These are phyloP conservation scores for Aleadryas rufinucha DNA, from an alignment of 2,113 vertebrate genomes.

Conservation along the genomic window DNA sequence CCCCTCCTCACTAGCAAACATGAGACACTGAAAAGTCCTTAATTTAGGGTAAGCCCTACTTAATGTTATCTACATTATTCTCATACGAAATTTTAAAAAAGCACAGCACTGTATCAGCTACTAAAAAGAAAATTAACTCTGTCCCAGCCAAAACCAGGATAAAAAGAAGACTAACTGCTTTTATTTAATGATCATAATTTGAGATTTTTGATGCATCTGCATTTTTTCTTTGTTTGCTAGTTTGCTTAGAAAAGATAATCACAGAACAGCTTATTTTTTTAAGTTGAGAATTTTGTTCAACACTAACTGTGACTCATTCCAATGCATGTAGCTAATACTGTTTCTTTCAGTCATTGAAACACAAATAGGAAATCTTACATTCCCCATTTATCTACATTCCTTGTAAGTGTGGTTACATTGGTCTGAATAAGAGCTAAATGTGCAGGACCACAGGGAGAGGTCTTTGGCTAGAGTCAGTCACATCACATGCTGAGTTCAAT, in stretches of 20 bases:
- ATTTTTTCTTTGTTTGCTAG: background rate
- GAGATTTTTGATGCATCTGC: background rate
- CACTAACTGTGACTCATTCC: background rate
- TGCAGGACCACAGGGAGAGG: background rate
- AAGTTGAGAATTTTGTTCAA: background rate
- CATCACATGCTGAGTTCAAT: background rate
- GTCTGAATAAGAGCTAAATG: background rate
- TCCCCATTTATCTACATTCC: background rate
- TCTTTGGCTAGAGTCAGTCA: background rate
- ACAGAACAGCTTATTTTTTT: background rate
- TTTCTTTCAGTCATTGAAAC: background rate
- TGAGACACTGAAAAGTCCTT: background rate
- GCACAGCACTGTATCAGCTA: background rate
- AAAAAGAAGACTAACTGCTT: background rate
- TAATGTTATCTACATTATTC: background rate
- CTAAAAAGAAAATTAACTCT: background rate
- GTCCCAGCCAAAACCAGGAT: background rate
- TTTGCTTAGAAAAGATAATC: background rate
- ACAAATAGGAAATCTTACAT: background rate
- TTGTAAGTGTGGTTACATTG: background rate
- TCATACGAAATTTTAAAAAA: background rate
- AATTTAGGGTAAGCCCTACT: background rate
- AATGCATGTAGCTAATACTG: background rate
- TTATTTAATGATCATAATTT: background rate
- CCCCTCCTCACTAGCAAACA: background rate